Base-by-base conservation (phyloP, 2,113 vertebrate species). In the Pygoscelis antarcticus region DNA sequence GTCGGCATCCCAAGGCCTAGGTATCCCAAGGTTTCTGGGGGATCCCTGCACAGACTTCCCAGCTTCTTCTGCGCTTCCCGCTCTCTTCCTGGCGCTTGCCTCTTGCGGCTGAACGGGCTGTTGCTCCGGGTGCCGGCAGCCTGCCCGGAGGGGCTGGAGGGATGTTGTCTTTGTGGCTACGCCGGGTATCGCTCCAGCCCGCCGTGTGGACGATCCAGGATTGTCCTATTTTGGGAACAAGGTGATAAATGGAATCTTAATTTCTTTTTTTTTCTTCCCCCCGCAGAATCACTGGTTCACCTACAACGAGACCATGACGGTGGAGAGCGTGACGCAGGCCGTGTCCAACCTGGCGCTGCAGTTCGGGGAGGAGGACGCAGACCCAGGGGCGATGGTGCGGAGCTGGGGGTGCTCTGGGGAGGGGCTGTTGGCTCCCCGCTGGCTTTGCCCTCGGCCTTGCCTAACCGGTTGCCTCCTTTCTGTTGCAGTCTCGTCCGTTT, bases 201-300 rank as follows among this genome's bases (percentile, higher is more conserved):
- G 3, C 12, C 3, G 0, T 0, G 4, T 12, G 55, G n/a, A 13
- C 0, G 7, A 11, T 10, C 29, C 25, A 2, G 49, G 46, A 4
- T 9, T 1, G 2, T 6, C 3, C 0, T 2, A 1, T 26, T 42
- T 61, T 20, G 46, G 80, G 85, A 57, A 6, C 3, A 1, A 21
- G 10, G 11, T 7, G 6, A 49, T 32, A 6, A 60, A 23, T 27
- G 3, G 12, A 16, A 17, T 27, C 30, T 30, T 18, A 10, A 6
- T 27, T 7, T 26, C 46, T 26, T 30, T n/a, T 9, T 49, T 4
- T 42, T 42, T 7, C 14, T 16, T 15, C 42, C 42, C 42, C 5
- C 27, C 27, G 13, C 92, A 99, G 99, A 99, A 99, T 97, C 99
- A 99, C 94, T 99, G 99, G 99, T 99, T 99, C 96, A 99, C 99